Conservation (phyloP, 2,113 vertebrate species). For the Anolis carolinensis region DNA sequence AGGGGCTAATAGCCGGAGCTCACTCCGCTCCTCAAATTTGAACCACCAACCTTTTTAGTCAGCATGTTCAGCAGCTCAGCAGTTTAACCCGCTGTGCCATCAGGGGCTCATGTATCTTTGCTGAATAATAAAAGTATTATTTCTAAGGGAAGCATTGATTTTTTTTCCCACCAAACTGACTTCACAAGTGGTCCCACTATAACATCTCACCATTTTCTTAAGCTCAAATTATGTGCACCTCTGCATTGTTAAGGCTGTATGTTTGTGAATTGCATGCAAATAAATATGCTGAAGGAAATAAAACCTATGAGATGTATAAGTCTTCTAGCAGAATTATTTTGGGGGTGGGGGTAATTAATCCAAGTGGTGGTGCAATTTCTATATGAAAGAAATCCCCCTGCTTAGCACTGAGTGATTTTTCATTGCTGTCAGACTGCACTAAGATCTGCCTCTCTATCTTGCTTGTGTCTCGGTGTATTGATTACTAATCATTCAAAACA, state of each 20-base stretch:
- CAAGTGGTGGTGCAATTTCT: conserved; percentile 64
- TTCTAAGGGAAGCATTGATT: not conserved
- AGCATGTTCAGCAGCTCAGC: no score
- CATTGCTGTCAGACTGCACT: conserved; percentile 50
- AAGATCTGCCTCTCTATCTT: conserved; percentile 43
- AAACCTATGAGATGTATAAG: conserved; percentile 69
- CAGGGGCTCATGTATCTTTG: no score
- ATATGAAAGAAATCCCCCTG: conserved; percentile 47
- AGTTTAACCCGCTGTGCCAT: no score
- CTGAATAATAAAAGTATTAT: not conserved
- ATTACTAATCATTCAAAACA: conserved; percentile 44
- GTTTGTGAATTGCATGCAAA: conserved; percentile 67
- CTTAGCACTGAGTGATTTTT: conserved; percentile 63
- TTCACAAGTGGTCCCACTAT: conserved; percentile 15
- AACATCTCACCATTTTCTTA: conserved; percentile 37
- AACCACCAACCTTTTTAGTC: no score
- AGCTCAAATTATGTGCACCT: conserved; percentile 44
- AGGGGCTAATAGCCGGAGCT: no score
- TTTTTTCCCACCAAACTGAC: conserved; percentile 24
- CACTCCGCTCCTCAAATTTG: no score
- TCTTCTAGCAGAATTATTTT: conserved; percentile 71
- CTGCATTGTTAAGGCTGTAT: conserved; percentile 58
- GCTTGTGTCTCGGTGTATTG: conserved; percentile 40
- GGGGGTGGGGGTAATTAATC: conserved; percentile 68
- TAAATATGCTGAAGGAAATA: conserved; percentile 76